These are phyloP conservation scores for Rhabdophis nuchalis DNA, from an alignment of 2,797 vertebrate genomes.

Conservation along the genomic window DNA sequence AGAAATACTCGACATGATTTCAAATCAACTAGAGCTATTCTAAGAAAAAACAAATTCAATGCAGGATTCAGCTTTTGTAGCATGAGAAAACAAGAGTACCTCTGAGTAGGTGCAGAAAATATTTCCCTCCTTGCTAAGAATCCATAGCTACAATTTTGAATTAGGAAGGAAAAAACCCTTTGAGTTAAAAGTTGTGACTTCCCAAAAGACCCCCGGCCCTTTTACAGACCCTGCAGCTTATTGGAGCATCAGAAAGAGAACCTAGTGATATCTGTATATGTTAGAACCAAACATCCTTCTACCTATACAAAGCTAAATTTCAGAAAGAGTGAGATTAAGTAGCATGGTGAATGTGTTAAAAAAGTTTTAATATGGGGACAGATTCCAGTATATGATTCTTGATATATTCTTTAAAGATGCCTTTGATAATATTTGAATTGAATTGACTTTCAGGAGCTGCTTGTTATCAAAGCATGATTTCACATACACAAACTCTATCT, in stretches of 20 bases:
- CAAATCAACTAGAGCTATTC: background rate
- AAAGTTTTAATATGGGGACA: background rate
- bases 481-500: background rate
- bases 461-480: fast-evolving
- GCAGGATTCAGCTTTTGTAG: background rate
- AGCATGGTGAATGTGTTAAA: background rate
- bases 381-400: background rate
- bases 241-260: background rate
- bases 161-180: background rate
- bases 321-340: background rate
- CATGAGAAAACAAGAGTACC: background rate
- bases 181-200: background rate
- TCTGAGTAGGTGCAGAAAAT: background rate
- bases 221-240: background rate
- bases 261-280: background rate
- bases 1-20: background rate
- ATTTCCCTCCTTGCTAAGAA: background rate
- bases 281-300: background rate
- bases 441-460: background rate
- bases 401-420: background rate
- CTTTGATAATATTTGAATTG: background rate
- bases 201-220: background rate
- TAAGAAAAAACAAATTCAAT: background rate
- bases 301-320: background rate
- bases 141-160: background rate